Evolutionary conservation across 1,140 invertebrate species (phyloP).

Genomic region (Pristionchus pacificus): DNA sequence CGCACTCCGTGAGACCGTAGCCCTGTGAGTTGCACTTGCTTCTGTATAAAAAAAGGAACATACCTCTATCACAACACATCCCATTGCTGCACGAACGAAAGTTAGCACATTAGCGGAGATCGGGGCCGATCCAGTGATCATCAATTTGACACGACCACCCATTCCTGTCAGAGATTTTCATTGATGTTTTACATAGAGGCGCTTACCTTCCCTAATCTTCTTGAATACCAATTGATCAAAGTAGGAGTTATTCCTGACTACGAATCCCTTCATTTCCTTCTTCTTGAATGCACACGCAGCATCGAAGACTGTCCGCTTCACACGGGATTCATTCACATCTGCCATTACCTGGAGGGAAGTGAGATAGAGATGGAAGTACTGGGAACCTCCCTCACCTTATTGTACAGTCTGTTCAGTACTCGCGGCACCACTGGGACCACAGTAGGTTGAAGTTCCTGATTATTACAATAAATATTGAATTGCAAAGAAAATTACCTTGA

Average conservation of each 20-base stretch:
- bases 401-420: slow-evolving; percentile 83
- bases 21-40: no score
- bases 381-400: slow-evolving; percentile 63
- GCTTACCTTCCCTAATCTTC: slow-evolving; percentile 35
- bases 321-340: background rate
- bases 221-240: slow-evolving; percentile 17
- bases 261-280: background rate
- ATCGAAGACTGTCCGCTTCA: background rate
- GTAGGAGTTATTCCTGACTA: slow-evolving; percentile 24
- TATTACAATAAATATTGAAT: no score
- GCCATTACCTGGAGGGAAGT: slow-evolving; percentile 35
- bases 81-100: slow-evolving; percentile 83
- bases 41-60: no score
- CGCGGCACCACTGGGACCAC: slow-evolving; percentile 86
- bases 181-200: slow-evolving; percentile 33
- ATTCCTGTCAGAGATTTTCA: slow-evolving; percentile 60
- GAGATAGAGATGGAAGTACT: slow-evolving; percentile 19
- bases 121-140: slow-evolving; percentile 88
- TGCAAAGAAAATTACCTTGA: no score
- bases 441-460: slow-evolving; percentile 82
- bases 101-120: slow-evolving; percentile 83
- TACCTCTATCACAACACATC: slow-evolving; percentile 68
- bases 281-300: background rate
- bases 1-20: slow-evolving; percentile 92
- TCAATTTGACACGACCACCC: slow-evolving; percentile 80